phyloP scores from a whole-genome alignment of 2,797 vertebrate genomes.

The Lutra lutra region DNA sequence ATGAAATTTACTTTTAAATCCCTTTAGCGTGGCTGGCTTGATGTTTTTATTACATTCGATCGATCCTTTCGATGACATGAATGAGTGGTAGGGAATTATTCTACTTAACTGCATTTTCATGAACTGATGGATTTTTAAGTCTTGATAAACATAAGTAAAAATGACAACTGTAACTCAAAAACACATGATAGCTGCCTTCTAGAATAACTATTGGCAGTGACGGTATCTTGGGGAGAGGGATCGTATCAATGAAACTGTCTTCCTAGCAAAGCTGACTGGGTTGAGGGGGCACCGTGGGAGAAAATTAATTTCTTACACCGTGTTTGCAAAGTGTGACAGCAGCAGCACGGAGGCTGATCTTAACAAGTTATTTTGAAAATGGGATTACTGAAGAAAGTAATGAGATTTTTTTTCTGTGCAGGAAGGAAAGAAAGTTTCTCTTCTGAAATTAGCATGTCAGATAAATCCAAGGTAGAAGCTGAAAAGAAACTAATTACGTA shows the following conservation, averaged over 20 bases:
- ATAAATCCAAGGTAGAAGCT: neutral
- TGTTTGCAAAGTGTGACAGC: neutral
- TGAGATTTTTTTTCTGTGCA: neutral
- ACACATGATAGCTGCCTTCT: neutral
- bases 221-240: neutral
- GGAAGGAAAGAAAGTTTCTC: neutral
- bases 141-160: neutral
- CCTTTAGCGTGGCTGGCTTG: neutral
- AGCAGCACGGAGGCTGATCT: neutral
- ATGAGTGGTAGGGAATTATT: neutral
- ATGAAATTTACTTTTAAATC: neutral
- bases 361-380: slow-evolving; percentile 15
- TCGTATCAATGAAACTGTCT: neutral
- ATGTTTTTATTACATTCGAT: neutral
- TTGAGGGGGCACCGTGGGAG: neutral
- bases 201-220: neutral
- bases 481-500: slow-evolving; percentile 43
- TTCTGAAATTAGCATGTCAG: slow-evolving; percentile 38
- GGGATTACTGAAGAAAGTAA: neutral
- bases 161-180: neutral
- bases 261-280: neutral
- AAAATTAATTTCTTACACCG: slow-evolving; percentile 13
- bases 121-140: neutral
- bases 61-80: neutral
- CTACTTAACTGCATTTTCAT: neutral